Conservation (phyloP, 2,113 vertebrate species). For the Hippocampus barbouri region DNA sequence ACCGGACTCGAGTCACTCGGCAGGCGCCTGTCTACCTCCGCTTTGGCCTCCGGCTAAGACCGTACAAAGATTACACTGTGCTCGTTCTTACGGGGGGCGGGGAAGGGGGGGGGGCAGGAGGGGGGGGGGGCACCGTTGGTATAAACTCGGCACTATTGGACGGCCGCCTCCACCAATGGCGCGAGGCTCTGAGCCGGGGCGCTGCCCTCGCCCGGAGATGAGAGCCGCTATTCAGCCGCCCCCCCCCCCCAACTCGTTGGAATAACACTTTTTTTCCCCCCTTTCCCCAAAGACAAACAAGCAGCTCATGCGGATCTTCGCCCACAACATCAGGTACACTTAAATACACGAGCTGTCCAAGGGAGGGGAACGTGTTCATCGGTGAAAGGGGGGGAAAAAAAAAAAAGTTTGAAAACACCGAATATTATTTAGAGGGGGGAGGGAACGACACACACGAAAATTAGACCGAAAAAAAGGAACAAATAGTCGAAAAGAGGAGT, state of each 20-base stretch:
- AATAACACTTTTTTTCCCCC: conserved; percentile 43
- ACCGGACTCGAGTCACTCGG: conserved; percentile 41
- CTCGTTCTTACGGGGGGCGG: conserved; percentile 48
- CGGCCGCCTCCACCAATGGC: conserved; percentile 65
- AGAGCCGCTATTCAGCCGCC: conserved; percentile 39
- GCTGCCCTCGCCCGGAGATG: conserved; percentile 52
- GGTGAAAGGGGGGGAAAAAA: too few relatives aligned
- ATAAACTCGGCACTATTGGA: conserved; percentile 72
- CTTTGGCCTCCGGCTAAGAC: conserved; percentile 13
- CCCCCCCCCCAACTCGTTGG: conserved; percentile 26
- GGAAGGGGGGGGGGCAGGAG: background rate
- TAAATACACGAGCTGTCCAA: background rate
- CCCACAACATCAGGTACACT: background rate
- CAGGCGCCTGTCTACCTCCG: background rate
- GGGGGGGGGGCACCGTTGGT: conserved; percentile 64
- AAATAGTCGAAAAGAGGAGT: too few relatives aligned
- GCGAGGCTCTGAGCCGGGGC: conserved; percentile 29
- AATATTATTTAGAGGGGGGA: background rate
- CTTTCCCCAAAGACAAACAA: conserved; percentile 9
- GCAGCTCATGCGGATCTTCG: conserved; percentile 14
- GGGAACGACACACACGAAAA: too few relatives aligned
- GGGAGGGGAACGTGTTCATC: background rate
- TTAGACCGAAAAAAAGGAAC: too few relatives aligned
- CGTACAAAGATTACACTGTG: conserved; percentile 43
- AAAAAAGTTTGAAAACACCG: background rate